Evolutionary conservation across 1,140 invertebrate genomes (phyloP), one percentile per base, ranked within the genome.

Genomic region (Anastatus disparis): DNA sequence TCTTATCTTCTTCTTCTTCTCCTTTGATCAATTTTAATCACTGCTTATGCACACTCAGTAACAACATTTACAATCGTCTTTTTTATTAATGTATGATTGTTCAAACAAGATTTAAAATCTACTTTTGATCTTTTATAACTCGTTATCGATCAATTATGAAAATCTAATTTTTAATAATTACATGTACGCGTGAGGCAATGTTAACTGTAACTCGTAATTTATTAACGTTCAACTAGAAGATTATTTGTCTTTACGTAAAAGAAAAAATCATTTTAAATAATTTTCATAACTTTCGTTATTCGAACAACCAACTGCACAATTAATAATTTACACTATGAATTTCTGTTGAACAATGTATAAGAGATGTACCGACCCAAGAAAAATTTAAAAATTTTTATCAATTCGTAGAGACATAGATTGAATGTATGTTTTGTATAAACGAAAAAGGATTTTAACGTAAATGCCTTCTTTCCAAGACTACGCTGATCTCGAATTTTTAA

Each of bases 401-500:
- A 52, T 29, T 8, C 15, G 0, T 15, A n/a, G n/a, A n/a, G 31
- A 17, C 17, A 55, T 17, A 29, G n/a, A 17, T 50, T 12, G 22
- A 52, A 22, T 15, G 24, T 7, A 38, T 40, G 20, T 42, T 53
- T 55, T 27, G 17, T 55, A 22, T 66, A 44, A 42, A 29, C 13
- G 15, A 3, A 29, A n/a, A n/a, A 29, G 20, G 38, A 53, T 62
- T 52, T 53, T 62, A 62, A 62, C 27, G 20, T 20, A 55, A 62
- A 70, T 62, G 58, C 46, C 48, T 70, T 70, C 48, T 62, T n/a
- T 40, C 35, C 40, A 50, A 62, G 38, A 53, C n/a, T 53, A 62
- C 2, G 12, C 3, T 52, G 20, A 61, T 42, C 53, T 42, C 55
- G 13, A 48, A 6, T 46, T 52, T 38, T 50, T 48, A 58, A 58